These are phyloP conservation scores for Alligator mississippiensis DNA, from an alignment of 2,113 vertebrate genomes.

Conservation along the genomic window DNA sequence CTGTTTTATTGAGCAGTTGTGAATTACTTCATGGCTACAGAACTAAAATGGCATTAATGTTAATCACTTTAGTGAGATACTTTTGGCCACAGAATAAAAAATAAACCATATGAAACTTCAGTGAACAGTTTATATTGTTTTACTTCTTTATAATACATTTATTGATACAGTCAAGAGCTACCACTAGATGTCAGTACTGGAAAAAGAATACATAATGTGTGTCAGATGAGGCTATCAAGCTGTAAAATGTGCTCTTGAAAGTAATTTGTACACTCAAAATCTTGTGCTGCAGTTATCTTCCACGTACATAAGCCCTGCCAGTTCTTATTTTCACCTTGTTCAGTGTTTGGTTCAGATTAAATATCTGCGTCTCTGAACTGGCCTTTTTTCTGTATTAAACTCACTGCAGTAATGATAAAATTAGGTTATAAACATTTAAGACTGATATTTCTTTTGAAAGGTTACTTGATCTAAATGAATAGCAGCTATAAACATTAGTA, in stretches of 20 bases:
- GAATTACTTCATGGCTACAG: neutral
- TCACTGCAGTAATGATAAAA: neutral
- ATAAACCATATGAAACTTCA: neutral
- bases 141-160: neutral
- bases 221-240: neutral
- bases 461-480: neutral
- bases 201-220: neutral
- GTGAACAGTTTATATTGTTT: neutral
- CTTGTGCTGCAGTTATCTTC: neutral
- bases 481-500: neutral
- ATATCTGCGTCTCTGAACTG: neutral
- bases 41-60: neutral
- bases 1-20: no score
- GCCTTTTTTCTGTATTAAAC: neutral
- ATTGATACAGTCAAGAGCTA: neutral
- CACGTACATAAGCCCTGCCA: neutral
- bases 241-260: neutral
- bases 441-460: neutral
- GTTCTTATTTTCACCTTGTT: accelerated
- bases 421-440: neutral
- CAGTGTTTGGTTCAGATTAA: neutral
- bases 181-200: slow-evolving; percentile 75
- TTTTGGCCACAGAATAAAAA: neutral
- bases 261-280: neutral
- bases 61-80: neutral